Base-by-base conservation (phyloP, 1,140 invertebrate species). In the Galleria mellonella region DNA sequence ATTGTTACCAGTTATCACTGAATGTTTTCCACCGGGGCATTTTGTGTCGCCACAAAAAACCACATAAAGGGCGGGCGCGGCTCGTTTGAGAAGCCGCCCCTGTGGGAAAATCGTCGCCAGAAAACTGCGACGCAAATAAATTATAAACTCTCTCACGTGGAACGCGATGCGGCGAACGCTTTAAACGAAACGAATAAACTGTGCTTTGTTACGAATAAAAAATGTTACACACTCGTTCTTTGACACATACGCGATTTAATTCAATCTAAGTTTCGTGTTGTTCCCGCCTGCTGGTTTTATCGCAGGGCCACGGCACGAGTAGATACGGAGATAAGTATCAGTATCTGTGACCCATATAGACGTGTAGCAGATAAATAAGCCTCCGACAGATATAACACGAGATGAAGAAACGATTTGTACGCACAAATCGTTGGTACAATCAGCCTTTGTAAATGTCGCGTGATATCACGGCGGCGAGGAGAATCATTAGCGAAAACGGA, bases 1-100 rank as follows among this genome's bases (percentile, higher is more conserved):
- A 82, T 83, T 84, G 81, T 84, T 81, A 66, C 76, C 74, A 78
- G 81, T 83, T 84, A 84, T 84, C 78, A 81, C 81, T 83, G 81
- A 83, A 84, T 84, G 81, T 81, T 84, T 82, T 84, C 68, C 76
- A 72, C 72, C 55, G 69, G 68, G 63, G 76, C 64, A 81, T 83
- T 82, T 77, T 78, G 76, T 78, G 66, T 59, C 65, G 72, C 71
- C 69, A 77, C 74, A 82, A 84, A 84, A 84, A 84, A 82, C 72
- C 74, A 72, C 79, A 84, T 75, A 84, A 84, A 84, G 77, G 81
- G 77, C 73, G 73, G 72, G 63, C 59, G 72, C 69, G 74, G 72
- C 63, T 75, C 76, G 75, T 82, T 84, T 83, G 78, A 84, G 76
- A 71, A 71, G 62, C 71, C 74, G 75, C 74, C 79, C 72, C 73